Percentiles rank a stretch among this genome's conserved stretches.
Conservation (phyloP, 2,113 vertebrate species). For the Nyctibius bracteatus region DNA sequence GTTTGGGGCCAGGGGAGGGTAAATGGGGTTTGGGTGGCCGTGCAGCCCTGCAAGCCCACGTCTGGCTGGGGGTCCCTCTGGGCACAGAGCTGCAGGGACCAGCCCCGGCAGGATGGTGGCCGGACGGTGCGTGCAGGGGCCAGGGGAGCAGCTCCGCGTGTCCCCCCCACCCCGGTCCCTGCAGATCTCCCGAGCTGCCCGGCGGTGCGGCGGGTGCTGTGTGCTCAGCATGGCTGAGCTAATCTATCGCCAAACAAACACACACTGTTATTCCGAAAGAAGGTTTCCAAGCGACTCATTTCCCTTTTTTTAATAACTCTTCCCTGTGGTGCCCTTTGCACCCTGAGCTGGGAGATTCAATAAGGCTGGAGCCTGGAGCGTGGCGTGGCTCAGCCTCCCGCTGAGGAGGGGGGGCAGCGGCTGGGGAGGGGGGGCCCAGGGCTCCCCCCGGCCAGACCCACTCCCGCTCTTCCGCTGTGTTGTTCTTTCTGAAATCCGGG, state of each 20-base stretch:
- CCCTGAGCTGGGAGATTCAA: slow-evolving; percentile 65
- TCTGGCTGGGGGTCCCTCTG: rapidly evolving
- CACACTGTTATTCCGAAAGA: slow-evolving; percentile 56
- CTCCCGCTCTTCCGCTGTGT: not conserved
- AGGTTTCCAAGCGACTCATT: slow-evolving; percentile 72
- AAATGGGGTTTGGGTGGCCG: not conserved
- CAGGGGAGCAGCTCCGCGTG: rapidly evolving
- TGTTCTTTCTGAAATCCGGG: not conserved
- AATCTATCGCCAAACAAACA: slow-evolving; percentile 67
- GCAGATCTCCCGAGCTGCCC: not conserved
- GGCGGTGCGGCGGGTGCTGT: slow-evolving; percentile 4
- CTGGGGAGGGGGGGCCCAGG: not conserved
- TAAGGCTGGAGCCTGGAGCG: slow-evolving; percentile 56
- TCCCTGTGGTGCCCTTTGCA: slow-evolving; percentile 66
- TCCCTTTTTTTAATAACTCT: slow-evolving; percentile 70
- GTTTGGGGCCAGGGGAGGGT: not conserved
- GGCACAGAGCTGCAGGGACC: not conserved
- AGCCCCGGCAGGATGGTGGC: not conserved
- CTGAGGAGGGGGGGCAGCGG: not conserved
- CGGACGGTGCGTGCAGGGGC: rapidly evolving
- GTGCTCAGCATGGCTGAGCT: slow-evolving; percentile 62
- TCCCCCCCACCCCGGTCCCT: not conserved
- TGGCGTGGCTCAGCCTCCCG: not conserved
- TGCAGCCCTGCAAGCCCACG: not conserved
- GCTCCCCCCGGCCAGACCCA: not conserved